Percentiles rank a stretch among this genome's conserved stretches.
phyloP scores from a whole-genome alignment of 1,140 invertebrate genomes.

The Tribolium madens region DNA sequence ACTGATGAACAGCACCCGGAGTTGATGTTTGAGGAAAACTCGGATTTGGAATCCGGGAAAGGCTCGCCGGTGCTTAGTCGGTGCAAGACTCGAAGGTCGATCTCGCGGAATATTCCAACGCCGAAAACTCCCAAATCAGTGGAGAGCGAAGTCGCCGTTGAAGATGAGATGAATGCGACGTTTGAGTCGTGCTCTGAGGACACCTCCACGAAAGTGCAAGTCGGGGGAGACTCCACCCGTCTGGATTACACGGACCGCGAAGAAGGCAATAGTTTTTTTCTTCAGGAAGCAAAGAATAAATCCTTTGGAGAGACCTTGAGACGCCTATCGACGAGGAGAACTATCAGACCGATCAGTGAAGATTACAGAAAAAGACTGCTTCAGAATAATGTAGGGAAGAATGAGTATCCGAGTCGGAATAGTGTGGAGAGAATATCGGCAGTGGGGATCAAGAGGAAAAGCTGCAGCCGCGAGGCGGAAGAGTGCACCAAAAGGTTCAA shows the following conservation, averaged over 20 bases:
- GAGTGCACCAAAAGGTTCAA: slow-evolving; percentile 58
- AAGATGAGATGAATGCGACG: slow-evolving; percentile 42
- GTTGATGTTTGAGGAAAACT: slow-evolving; percentile 63
- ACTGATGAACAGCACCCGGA: slow-evolving; percentile 61
- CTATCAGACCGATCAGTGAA: slow-evolving; percentile 56
- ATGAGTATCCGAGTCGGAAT: slow-evolving; percentile 48
- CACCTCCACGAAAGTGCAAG: slow-evolving; percentile 58
- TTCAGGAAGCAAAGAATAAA: slow-evolving; percentile 51
- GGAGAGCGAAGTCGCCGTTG: slow-evolving; percentile 5
- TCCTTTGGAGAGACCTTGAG: slow-evolving; percentile 57
- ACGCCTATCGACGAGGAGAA: slow-evolving; percentile 56
- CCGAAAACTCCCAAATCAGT: slow-evolving; percentile 62
- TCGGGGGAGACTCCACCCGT: slow-evolving; percentile 58
- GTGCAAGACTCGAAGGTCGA: slow-evolving; percentile 61
- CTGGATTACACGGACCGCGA: slow-evolving; percentile 45
- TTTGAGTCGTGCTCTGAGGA: slow-evolving; percentile 52
- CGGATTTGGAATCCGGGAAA: slow-evolving; percentile 61
- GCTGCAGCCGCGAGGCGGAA: slow-evolving; percentile 43
- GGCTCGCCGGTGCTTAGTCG: slow-evolving; percentile 59
- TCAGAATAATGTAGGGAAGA: slow-evolving; percentile 51
- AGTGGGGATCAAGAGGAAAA: slow-evolving; percentile 57
- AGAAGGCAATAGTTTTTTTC: slow-evolving; percentile 46
- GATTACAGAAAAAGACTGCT: slow-evolving; percentile 56
- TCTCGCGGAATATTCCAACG: slow-evolving; percentile 62
- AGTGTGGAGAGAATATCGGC: slow-evolving; percentile 49